Base-by-base conservation (phyloP, 2,797 vertebrate genomes). In the Falco columbarius region DNA sequence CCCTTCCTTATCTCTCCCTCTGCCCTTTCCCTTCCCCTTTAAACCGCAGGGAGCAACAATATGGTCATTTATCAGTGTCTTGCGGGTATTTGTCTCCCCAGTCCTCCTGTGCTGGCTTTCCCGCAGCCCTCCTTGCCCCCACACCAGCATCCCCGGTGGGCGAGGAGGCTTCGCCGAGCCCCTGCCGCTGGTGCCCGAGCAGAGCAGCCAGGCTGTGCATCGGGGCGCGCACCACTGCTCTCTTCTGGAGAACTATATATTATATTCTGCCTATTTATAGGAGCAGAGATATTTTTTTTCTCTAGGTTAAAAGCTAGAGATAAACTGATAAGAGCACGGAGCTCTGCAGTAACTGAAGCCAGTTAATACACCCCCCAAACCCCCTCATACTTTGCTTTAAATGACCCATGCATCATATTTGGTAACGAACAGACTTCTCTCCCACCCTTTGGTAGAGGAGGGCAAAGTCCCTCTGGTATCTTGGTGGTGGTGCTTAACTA, bases 1-100 rank as follows among this genome's bases (percentile, higher is more conserved):
- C 73, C 46, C 61, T 85, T 56, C 59, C 90, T 96, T 96, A 96
- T 96, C 95, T 95, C 86, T 96, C 70, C 77, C 67, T 76, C 88
- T 92, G 95, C 92, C 93, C 90, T 93, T 86, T 95, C 88, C 83
- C 54, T 94, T 96, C 83, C 54, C 95, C 66, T 93, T 2, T 7
- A 83, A 92, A 76, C 94, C 77, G 11, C 93, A 95, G 80, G 86
- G 91, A 96, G 88, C 83, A 90, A 44, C 87, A 20, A 7, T 20
- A 6, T 2, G 2, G 76, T 71, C 46, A 86, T 95, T 93, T 90
- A 83, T 96, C 88, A 89, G 77, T 1, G 73, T 90, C 94, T 46
- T 40, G 80, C 0, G 70, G 93, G 71, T 16, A 27, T 56, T 46
- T 51, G 79, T 52, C 70, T 86, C 82, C 36, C 24, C 81, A 65